Conservation (phyloP, 1,140 invertebrate species). For the Bicyclus anynana region DNA sequence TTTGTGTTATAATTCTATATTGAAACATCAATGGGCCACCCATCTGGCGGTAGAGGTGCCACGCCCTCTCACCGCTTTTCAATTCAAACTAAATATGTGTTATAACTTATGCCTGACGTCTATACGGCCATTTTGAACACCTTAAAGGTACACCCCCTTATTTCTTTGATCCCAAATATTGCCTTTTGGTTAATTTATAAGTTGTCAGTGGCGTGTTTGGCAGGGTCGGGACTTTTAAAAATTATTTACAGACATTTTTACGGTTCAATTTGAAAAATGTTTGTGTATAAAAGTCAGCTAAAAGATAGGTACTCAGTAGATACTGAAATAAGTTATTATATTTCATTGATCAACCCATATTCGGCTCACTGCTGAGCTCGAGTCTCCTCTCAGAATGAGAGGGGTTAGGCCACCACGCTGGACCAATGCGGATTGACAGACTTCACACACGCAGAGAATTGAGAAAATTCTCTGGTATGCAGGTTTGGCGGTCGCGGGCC, state of each 20-base stretch:
- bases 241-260: neutral
- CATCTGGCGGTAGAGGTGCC: conserved; percentile 46
- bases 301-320: no score
- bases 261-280: neutral
- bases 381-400: no score
- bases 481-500: no score
- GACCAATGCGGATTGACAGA: no score
- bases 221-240: neutral
- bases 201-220: neutral
- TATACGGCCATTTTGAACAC: conserved; percentile 20
- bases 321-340: no score
- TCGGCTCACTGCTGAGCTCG: no score
- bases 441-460: no score
- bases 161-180: neutral
- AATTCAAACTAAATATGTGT: conserved; percentile 45
- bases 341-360: no score
- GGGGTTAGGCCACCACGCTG: no score
- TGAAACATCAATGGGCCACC: conserved; percentile 46
- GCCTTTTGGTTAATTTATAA: neutral
- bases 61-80: conserved; percentile 49
- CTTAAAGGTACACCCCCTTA: conserved; percentile 3
- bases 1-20: conserved; percentile 18
- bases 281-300: no score
- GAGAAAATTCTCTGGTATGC: no score
- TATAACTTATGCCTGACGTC: conserved; percentile 18